Percentiles rank a stretch among this genome's conserved stretches.
Evolutionary conservation across 2,113 vertebrate genomes (phyloP).

Genomic region (Butastur rufipennis): DNA sequence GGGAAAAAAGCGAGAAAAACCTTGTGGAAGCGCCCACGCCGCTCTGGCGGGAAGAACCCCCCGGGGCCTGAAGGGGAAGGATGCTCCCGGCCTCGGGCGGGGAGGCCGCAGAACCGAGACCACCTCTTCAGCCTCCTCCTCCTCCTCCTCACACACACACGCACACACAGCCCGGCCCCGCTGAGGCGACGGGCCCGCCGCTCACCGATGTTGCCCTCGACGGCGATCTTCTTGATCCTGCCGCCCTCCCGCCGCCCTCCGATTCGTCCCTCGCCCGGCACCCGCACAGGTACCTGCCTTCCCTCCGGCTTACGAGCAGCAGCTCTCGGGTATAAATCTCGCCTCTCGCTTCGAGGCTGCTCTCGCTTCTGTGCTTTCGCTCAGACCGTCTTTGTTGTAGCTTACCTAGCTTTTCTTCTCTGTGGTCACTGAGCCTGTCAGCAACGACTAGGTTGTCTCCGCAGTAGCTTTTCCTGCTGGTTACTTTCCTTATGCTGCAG

Average conservation of each 20-base stretch:
- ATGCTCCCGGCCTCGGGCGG: too few species aligned
- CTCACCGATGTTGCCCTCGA: slow-evolving; percentile 91
- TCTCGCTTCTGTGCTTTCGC: background rate
- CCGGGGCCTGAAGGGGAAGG: too few species aligned
- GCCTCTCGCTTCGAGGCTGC: background rate
- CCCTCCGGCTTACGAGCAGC: background rate
- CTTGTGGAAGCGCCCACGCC: background rate
- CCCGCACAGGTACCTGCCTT: background rate
- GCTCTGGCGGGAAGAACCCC: background rate
- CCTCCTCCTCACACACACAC: too few species aligned
- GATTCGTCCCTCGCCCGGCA: background rate
- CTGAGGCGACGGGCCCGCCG: too few species aligned
- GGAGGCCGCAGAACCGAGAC: background rate
- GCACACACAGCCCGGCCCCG: background rate
- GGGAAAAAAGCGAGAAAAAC: background rate
- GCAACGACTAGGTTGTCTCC: accelerated
- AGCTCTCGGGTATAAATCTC: background rate
- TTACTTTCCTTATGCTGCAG: background rate
- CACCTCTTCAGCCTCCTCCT: too few species aligned
- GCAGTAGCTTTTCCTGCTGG: background rate
- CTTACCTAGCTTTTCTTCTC: background rate
- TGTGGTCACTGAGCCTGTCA: background rate
- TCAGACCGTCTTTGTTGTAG: background rate
- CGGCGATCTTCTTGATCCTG: slow-evolving; percentile 80
- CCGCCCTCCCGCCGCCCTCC: background rate